Evolutionary conservation across 2,888 invertebrate species (phyloP).

Genomic region (Flexamia atlantica): DNA sequence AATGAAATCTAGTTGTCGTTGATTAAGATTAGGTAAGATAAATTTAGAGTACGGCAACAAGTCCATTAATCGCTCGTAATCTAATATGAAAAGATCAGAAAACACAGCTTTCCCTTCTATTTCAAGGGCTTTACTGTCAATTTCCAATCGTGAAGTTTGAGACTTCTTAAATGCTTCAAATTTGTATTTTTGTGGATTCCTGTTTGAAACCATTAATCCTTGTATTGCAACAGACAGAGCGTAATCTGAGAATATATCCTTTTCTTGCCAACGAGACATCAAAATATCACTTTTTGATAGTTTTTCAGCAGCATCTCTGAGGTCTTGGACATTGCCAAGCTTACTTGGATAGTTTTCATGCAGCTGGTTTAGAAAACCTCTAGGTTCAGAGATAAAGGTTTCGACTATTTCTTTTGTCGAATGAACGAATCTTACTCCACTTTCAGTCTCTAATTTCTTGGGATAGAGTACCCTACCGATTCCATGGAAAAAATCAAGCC

Average conservation of each 20-base stretch:
- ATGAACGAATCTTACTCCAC: slow-evolving; percentile 76
- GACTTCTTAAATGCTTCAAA: slow-evolving; percentile 47
- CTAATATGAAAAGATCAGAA: slow-evolving; percentile 23
- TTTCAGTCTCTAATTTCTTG: slow-evolving; percentile 38
- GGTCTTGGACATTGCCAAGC: slow-evolving; percentile 75
- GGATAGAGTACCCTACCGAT: slow-evolving; percentile 59
- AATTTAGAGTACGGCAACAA: slow-evolving; percentile 23
- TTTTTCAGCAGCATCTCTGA: slow-evolving; percentile 79
- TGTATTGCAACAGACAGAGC: slow-evolving; percentile 76
- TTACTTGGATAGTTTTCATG: slow-evolving; percentile 83
- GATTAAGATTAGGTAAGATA: slow-evolving; percentile 13
- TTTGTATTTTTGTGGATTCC: slow-evolving; percentile 75
- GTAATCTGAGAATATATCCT: slow-evolving; percentile 52
- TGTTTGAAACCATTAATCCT: slow-evolving; percentile 85
- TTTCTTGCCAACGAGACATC: slow-evolving; percentile 49
- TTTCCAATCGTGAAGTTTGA: slow-evolving; percentile 34
- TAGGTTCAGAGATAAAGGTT: slow-evolving; percentile 83
- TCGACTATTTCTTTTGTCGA: slow-evolving; percentile 82
- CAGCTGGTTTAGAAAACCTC: slow-evolving; percentile 82
- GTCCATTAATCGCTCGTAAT: slow-evolving; percentile 25
- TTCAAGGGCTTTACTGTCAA: slow-evolving; percentile 15
- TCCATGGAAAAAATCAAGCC: slow-evolving; percentile 55
- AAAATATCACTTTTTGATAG: slow-evolving; percentile 83
- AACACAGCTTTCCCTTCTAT: slow-evolving; percentile 43
- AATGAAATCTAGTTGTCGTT: slow-evolving; percentile 24